Conservation (phyloP, 1,140 invertebrate genomes). For the Oryzaephilus surinamensis region DNA sequence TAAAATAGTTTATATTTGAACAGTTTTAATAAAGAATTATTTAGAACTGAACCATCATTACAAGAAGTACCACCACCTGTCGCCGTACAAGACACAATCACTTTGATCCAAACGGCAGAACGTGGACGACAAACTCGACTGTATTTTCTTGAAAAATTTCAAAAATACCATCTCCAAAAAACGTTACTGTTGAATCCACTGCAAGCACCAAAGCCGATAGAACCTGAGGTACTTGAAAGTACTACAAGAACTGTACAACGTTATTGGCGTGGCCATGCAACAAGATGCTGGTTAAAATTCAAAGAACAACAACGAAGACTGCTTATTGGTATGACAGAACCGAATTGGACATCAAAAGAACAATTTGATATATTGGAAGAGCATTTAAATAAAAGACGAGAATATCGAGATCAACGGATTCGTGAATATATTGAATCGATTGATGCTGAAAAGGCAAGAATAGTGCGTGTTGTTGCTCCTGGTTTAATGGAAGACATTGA, state of each 20-base stretch:
- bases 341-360: constrained; percentile 33
- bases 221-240: constrained; percentile 6
- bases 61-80: background rate
- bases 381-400: constrained; percentile 40
- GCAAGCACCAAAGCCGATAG: constrained; percentile 3
- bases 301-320: constrained; percentile 33
- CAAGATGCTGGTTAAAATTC: constrained; percentile 28
- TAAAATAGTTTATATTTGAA: too few relatives aligned
- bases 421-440: constrained; percentile 42
- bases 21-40: too few relatives aligned
- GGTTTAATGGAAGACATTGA: constrained; percentile 57
- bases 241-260: constrained; percentile 35
- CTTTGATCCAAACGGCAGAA: constrained; percentile 45
- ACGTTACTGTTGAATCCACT: background rate
- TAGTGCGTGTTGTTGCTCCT: constrained; percentile 43
- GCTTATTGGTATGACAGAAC: constrained; percentile 33
- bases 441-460: constrained; percentile 43
- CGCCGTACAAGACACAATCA: constrained; percentile 18
- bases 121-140: constrained; percentile 43
- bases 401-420: constrained; percentile 40
- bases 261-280: constrained; percentile 37
- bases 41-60: too few relatives aligned
- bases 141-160: constrained; percentile 29
- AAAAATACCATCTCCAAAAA: constrained; percentile 19
- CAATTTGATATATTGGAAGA: constrained; percentile 39